phyloP scores from a whole-genome alignment of 2,797 vertebrate species.

The Smutsia gigantea region DNA sequence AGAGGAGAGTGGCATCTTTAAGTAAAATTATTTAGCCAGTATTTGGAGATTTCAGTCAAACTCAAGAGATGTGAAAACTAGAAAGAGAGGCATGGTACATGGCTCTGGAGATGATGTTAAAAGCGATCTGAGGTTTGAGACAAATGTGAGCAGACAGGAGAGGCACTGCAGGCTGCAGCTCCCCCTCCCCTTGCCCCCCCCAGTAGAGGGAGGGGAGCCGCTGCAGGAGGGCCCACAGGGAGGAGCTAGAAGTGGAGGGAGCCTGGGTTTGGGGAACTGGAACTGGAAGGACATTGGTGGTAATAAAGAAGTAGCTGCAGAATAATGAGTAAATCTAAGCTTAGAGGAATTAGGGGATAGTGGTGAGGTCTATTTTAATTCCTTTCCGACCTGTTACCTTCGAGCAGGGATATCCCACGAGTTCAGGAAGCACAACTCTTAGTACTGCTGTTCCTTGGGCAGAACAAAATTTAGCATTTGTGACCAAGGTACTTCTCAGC shows the following conservation, averaged over 20 bases:
- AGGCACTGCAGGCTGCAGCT: neutral
- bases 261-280: neutral
- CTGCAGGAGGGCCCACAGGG: neutral
- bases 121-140: neutral
- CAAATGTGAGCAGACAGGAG: neutral
- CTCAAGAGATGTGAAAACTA: neutral
- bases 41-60: neutral
- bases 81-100: rapidly evolving
- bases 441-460: neutral
- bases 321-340: neutral
- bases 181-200: rapidly evolving
- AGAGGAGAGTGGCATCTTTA: neutral
- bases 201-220: neutral
- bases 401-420: neutral
- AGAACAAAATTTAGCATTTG: neutral
- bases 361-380: neutral
- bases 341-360: neutral
- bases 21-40: neutral
- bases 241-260: too few species aligned
- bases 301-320: neutral
- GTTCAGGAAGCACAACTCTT: neutral
- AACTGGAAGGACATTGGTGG: neutral
- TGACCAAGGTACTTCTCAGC: neutral
- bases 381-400: neutral
- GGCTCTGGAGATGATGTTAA: neutral